Evolutionary conservation across 2,888 invertebrate genomes (phyloP), one percentile per base, ranked within the genome.

Genomic region (Phortica magna): DNA sequence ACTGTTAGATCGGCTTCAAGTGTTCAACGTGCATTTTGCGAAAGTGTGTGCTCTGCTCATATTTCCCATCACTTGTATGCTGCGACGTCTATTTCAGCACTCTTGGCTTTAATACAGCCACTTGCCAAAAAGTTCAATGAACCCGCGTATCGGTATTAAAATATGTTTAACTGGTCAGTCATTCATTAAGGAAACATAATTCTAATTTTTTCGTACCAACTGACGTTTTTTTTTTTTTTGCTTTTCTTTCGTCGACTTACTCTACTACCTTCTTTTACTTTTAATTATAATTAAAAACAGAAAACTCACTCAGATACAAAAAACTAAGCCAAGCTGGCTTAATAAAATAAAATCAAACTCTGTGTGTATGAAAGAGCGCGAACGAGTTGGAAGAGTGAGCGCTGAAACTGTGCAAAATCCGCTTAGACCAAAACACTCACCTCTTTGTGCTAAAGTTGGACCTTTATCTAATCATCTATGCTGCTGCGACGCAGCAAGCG

Each of bases 101-200:
- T 12, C 9, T 14, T 2, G 31, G 3, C 48, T 48, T 48, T 12
- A 14, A 9, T 48, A 48, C 48, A 9, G 71, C 43, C 77, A 14
- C 39, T 78, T 77, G 81, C 81, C 78, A 80, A 78, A 77, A 83
- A 82, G 87, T 88, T 87, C 87, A 87, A 64, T 84, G 87, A 87
- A 87, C 86, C 79, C 61, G 53, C 73, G 59, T 42, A 68, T 78
- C 71, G 81, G 79, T 84, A 86, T 88, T 83, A 87, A 88, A 88
- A 79, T 88, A 84, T 87, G 87, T 82, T 87, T 88, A 83, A 80
- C 82, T 77, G 75, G 70, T 72, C 75, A 81, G 82, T 83, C 81
- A 82, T 85, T 87, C 87, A 88, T 86, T 86, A 87, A 84, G 85
- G 88, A 87, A 86, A 85, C 87, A 88, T 87, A 87, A 88, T 88